A percentile compares a stretch with the other conserved stretches of the same genome.
Evolutionary conservation across 2,797 vertebrate genomes (phyloP).

Genomic region (Epinephelus malabaricus): DNA sequence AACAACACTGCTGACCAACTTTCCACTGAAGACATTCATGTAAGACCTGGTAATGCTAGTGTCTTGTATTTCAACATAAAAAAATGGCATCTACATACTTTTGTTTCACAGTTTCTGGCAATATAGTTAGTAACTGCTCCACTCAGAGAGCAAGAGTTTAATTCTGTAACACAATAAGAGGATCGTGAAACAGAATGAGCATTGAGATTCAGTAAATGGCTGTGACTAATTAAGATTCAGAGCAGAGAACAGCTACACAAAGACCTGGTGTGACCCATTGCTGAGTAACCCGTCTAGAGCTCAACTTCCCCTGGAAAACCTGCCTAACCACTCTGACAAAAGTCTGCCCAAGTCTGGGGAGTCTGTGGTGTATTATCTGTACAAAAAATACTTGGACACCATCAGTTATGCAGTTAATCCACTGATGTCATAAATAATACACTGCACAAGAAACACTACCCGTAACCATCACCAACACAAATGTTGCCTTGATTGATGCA

Average conservation of each 20-base stretch:
- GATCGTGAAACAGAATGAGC: neutral
- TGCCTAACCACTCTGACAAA: neutral
- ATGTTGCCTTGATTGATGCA: neutral
- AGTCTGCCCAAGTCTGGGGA: neutral
- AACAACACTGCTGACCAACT: neutral
- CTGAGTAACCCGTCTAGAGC: neutral
- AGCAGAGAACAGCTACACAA: constrained; percentile 23
- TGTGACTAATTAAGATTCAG: constrained; percentile 29
- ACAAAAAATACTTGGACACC: neutral
- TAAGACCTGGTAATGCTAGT: neutral
- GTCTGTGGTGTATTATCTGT: neutral
- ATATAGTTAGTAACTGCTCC: neutral
- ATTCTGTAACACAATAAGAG: neutral
- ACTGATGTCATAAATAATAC: neutral
- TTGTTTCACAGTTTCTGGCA: neutral
- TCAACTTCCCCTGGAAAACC: neutral
- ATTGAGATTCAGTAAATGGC: constrained; percentile 25
- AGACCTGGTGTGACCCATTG: constrained; percentile 24
- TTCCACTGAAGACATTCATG: neutral
- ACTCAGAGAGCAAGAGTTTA: neutral
- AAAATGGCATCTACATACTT: neutral
- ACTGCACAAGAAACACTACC: neutral
- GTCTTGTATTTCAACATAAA: constrained; percentile 13
- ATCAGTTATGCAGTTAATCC: neutral
- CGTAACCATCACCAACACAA: neutral